phyloP scores from a whole-genome alignment of 2,113 vertebrate genomes.

The Uria aalge region DNA sequence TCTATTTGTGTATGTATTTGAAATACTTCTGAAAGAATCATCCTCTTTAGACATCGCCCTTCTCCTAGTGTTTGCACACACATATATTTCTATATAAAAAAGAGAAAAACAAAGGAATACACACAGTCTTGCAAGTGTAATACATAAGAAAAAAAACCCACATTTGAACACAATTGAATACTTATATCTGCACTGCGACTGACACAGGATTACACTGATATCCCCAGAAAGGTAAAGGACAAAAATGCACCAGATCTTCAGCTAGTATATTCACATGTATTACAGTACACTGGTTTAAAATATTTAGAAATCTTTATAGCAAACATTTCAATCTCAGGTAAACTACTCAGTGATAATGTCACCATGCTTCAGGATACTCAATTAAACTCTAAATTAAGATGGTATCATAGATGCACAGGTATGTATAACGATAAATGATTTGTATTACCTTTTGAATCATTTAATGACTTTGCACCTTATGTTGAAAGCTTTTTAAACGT shows the following conservation, averaged over 20 bases:
- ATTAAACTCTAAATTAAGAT: neutral
- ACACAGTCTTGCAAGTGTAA: neutral
- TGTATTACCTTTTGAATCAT: neutral
- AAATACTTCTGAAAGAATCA: neutral
- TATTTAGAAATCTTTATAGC: neutral
- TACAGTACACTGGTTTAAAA: neutral
- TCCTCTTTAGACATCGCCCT: neutral
- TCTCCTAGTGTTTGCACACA: neutral
- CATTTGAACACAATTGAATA: neutral
- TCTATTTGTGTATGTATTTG: fast-evolving
- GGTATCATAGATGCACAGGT: neutral
- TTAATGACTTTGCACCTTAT: neutral
- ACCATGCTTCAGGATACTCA: neutral
- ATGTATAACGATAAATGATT: neutral
- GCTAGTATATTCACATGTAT: neutral
- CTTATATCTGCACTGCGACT: neutral
- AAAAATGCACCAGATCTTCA: neutral
- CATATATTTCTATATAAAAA: neutral
- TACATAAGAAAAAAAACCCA: fast-evolving
- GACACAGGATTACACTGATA: neutral
- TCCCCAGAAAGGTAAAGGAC: neutral
- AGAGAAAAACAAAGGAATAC: neutral
- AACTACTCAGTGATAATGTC: neutral
- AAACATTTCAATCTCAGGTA: neutral
- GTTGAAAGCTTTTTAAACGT: neutral